These are phyloP conservation scores for Lasioglossum albipes DNA, from an alignment of 1,140 invertebrate genomes.

Conservation along the genomic window DNA sequence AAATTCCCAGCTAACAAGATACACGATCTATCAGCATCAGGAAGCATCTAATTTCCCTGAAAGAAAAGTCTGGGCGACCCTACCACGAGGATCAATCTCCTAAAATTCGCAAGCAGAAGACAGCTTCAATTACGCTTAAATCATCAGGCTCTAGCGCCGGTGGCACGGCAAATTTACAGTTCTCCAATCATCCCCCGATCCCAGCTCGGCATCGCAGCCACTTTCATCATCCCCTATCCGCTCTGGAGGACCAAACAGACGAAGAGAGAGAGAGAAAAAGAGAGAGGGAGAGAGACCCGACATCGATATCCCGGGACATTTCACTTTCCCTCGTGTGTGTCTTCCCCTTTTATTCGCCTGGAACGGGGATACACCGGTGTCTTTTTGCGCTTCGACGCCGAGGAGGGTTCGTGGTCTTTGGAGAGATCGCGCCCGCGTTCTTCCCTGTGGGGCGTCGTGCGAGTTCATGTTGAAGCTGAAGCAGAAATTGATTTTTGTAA, in stretches of 20 bases:
- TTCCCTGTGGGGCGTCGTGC: constrained; percentile 9
- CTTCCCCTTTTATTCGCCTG: constrained; percentile 14
- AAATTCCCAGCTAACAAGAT: no score
- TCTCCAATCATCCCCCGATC: neutral
- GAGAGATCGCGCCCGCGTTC: constrained; percentile 1
- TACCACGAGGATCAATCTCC: no score
- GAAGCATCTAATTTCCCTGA: no score
- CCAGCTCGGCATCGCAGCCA: neutral
- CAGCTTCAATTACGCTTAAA: no score
- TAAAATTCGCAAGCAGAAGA: no score
- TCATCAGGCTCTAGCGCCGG: no score
- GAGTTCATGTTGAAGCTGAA: no score
- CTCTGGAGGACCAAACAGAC: neutral
- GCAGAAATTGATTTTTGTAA: no score
- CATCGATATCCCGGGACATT: neutral
- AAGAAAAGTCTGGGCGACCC: no score
- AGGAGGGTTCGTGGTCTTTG: constrained; percentile 17
- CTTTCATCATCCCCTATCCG: neutral
- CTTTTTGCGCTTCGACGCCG: constrained; percentile 1
- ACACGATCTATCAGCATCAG: no score
- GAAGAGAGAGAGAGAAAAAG: no score
- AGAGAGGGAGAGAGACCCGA: neutral
- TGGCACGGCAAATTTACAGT: neutral
- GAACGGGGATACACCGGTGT: neutral
- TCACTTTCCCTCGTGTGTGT: neutral